Conservation (phyloP, 2,797 vertebrate genomes). For the Buphagus erythrorhynchus region DNA sequence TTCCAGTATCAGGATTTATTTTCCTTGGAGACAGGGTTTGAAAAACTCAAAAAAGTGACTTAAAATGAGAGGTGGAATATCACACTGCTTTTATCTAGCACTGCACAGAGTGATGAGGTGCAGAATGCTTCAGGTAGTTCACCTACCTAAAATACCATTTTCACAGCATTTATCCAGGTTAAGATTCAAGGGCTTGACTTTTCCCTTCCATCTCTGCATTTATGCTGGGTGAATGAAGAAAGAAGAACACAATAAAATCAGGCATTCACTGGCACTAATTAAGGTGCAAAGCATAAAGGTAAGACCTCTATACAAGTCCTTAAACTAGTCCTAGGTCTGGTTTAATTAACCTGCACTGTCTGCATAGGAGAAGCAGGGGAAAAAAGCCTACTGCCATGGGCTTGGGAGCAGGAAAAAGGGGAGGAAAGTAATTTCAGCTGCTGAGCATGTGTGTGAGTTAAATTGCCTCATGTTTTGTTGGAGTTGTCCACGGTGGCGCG, state of each 20-base stretch:
- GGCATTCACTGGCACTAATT: background rate
- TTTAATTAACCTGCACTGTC: background rate
- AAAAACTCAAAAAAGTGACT: background rate
- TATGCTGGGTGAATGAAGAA: background rate
- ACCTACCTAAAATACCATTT: background rate
- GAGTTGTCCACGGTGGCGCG: background rate
- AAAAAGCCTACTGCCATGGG: background rate
- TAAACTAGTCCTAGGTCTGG: background rate
- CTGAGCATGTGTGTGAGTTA: background rate
- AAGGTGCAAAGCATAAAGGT: background rate
- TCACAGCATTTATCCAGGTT: background rate
- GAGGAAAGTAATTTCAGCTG: background rate
- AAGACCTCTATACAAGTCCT: background rate
- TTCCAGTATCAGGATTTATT: background rate
- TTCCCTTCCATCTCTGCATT: background rate
- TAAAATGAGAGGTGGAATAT: background rate
- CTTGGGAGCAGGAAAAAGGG: background rate
- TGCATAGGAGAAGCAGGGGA: background rate
- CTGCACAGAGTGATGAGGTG: background rate
- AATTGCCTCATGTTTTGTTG: background rate
- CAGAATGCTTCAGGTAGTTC: background rate
- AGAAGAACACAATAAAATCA: background rate
- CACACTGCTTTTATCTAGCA: background rate
- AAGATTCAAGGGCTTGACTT: background rate
- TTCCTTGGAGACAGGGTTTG: background rate